Percentiles rank a stretch among this genome's conserved stretches.
Evolutionary conservation across 2,888 invertebrate species (phyloP).

Genomic region (Xanthia icteritia): DNA sequence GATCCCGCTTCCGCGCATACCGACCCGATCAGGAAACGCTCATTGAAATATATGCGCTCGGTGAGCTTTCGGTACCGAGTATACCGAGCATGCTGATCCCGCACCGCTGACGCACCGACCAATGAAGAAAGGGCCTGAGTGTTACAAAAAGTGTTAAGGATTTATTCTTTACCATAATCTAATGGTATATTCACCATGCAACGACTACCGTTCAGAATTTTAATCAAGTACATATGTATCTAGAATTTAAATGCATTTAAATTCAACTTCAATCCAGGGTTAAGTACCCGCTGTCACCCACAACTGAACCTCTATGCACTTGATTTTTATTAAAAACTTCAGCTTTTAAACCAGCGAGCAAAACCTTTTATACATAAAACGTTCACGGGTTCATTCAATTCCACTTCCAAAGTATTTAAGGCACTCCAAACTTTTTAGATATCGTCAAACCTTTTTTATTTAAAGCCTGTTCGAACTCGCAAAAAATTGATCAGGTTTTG

Average conservation of each 20-base stretch:
- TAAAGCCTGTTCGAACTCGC: background rate
- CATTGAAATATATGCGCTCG: no score
- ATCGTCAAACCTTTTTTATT: constrained; percentile 23
- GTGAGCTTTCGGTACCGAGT: no score
- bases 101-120: no score
- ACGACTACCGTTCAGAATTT: background rate
- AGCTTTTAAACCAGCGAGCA: background rate
- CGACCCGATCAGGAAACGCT: no score
- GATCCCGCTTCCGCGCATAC: no score
- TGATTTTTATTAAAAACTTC: constrained; percentile 39
- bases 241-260: background rate
- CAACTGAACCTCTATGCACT: constrained; percentile 16
- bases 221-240: background rate
- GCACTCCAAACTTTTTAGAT: constrained; percentile 27
- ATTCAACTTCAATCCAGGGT: background rate
- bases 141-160: background rate
- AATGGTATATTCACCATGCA: background rate
- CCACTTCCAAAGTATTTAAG: constrained; percentile 50
- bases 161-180: no score
- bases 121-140: no score
- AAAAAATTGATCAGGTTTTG: constrained; percentile 28
- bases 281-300: constrained; percentile 9
- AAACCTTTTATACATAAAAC: constrained; percentile 45
- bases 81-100: no score
- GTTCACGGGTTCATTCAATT: constrained; percentile 48